Percentiles rank a stretch among this genome's conserved stretches.
Evolutionary conservation across 2,888 invertebrate species (phyloP).

Genomic region (Barypeithes pellucidus): DNA sequence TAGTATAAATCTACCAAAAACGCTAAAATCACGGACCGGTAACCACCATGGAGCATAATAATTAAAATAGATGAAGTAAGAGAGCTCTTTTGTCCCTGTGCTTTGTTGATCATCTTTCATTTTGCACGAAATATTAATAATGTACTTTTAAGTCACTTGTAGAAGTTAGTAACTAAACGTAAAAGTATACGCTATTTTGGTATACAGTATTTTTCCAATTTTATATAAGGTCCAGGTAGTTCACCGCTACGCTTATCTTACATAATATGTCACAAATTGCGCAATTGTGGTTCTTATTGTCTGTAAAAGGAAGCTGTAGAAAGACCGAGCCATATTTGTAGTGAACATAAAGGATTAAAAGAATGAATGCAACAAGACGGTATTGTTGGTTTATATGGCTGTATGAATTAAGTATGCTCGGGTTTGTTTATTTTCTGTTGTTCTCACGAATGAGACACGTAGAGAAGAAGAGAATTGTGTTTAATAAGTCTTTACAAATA

Average conservation of each 20-base stretch:
- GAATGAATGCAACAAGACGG: constrained; percentile 30
- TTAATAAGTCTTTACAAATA: not conserved
- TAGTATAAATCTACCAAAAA: no score
- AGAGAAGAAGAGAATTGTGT: not conserved
- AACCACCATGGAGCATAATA: no score
- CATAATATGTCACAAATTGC: constrained; percentile 23
- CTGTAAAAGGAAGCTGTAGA: constrained; percentile 45
- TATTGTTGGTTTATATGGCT: constrained; percentile 45
- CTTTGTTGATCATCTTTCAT: no score
- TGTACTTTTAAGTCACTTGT: no score
- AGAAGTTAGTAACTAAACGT: no score
- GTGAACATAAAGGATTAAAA: constrained; percentile 23
- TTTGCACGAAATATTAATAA: no score
- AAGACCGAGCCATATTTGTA: constrained; percentile 35
- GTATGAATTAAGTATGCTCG: constrained; percentile 29
- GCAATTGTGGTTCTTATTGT: constrained; percentile 28
- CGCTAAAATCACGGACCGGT: no score
- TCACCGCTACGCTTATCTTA: not conserved
- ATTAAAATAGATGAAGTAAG: no score
- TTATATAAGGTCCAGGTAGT: constrained; percentile 7
- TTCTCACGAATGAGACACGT: constrained; percentile 25
- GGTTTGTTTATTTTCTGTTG: constrained; percentile 21
- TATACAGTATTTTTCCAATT: not conserved
- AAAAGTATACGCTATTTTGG: no score
- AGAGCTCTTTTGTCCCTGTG: no score